phyloP scores from a whole-genome alignment of 2,797 vertebrate species.

The Acipenser ruthenus region DNA sequence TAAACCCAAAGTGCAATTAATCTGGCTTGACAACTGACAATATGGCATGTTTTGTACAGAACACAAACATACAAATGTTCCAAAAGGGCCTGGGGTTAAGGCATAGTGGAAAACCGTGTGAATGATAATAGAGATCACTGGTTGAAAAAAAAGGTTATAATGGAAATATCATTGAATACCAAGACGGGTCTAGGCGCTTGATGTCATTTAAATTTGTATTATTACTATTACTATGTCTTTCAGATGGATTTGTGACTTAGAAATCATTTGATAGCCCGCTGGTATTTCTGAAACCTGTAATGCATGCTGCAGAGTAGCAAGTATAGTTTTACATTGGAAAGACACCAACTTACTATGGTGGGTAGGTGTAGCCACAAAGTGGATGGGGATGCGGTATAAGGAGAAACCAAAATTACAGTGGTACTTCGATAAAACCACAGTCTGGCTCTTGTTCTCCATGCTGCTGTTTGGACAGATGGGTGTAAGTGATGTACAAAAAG shows the following conservation, averaged over 20 bases:
- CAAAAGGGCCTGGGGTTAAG: constrained; percentile 26
- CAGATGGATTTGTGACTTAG: background rate
- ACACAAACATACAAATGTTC: constrained; percentile 34
- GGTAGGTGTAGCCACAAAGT: constrained; percentile 5
- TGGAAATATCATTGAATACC: background rate
- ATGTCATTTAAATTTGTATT: constrained; percentile 23
- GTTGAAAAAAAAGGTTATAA: background rate
- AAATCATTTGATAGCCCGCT: background rate
- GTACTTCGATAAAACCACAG: constrained; percentile 11
- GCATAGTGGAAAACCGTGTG: constrained; percentile 21
- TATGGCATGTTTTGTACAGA: constrained; percentile 32
- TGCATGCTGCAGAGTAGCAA: background rate
- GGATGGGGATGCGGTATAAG: constrained; percentile 10
- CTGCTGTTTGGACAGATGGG: constrained; percentile 11
- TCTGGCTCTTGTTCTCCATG: background rate
- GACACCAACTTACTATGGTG: constrained; percentile 1
- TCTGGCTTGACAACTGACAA: constrained; percentile 31
- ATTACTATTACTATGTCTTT: constrained; percentile 8
- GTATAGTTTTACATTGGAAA: background rate
- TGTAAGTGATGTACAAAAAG: constrained; percentile 18
- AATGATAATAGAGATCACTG: background rate
- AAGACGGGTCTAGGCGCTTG: background rate
- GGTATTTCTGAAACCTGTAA: background rate
- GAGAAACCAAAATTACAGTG: constrained; percentile 15
- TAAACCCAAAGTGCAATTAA: constrained; percentile 30